Evolutionary conservation across 2,797 vertebrate genomes (phyloP).

Genomic region (Setipinna tenuifilis): DNA sequence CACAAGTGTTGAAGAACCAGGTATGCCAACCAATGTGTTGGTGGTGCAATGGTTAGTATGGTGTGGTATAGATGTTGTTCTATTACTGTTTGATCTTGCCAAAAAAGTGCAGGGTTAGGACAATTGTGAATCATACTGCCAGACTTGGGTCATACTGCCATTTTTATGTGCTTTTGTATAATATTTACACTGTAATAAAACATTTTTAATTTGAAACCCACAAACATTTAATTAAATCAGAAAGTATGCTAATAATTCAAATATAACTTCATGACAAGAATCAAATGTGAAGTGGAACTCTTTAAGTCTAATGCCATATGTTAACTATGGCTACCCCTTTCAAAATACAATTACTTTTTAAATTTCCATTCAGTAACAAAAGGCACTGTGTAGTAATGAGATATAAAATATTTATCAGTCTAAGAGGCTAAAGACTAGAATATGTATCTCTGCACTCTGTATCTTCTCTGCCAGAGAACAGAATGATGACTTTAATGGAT

Average conservation of each 20-base stretch:
- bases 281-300: neutral
- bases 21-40: no score
- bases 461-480: neutral
- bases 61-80: no score
- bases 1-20: no score
- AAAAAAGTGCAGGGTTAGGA: no score
- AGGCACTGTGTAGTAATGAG: neutral
- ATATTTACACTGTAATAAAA: no score
- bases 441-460: neutral
- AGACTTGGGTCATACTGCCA: no score
- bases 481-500: slow-evolving; percentile 45
- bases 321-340: neutral
- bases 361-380: neutral
- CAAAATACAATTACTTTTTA: neutral
- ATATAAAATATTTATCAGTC: neutral
- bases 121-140: no score
- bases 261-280: neutral
- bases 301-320: neutral
- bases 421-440: neutral
- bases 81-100: no score
- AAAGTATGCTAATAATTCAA: neutral
- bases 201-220: neutral
- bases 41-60: no score
- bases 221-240: neutral
- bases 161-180: no score